phyloP scores from a whole-genome alignment of 1,140 invertebrate species.

The Lasioglossum baleicum region DNA sequence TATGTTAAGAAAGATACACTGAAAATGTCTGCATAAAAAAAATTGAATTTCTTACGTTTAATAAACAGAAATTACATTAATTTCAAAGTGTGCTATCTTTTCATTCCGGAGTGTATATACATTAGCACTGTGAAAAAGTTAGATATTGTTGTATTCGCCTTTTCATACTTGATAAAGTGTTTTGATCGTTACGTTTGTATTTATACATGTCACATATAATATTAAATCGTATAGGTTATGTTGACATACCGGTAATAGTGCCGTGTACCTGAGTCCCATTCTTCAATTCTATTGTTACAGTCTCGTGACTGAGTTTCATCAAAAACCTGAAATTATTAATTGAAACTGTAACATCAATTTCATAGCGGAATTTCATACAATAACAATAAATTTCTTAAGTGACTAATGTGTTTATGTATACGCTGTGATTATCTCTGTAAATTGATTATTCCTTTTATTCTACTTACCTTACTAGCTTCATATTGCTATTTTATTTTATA shows the following conservation, averaged over 20 bases:
- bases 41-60: no score
- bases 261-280: constrained; percentile 99
- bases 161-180: background rate
- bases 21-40: no score
- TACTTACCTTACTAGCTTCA: constrained; percentile 73
- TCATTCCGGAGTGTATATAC: no score
- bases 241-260: constrained; percentile 90
- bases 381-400: background rate
- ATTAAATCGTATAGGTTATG: constrained; percentile 41
- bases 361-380: no score
- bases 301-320: constrained; percentile 99
- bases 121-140: background rate
- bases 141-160: background rate
- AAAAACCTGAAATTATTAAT: constrained; percentile 88
- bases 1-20: no score
- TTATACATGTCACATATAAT: background rate
- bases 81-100: no score
- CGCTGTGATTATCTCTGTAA: background rate
- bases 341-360: background rate
- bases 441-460: background rate
- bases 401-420: background rate
- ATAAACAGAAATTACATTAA: no score
- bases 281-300: constrained; percentile 99
- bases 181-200: background rate
- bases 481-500: constrained; percentile 47